Conservation (phyloP, 2,113 vertebrate genomes). For the Phyllostomus hastatus region DNA sequence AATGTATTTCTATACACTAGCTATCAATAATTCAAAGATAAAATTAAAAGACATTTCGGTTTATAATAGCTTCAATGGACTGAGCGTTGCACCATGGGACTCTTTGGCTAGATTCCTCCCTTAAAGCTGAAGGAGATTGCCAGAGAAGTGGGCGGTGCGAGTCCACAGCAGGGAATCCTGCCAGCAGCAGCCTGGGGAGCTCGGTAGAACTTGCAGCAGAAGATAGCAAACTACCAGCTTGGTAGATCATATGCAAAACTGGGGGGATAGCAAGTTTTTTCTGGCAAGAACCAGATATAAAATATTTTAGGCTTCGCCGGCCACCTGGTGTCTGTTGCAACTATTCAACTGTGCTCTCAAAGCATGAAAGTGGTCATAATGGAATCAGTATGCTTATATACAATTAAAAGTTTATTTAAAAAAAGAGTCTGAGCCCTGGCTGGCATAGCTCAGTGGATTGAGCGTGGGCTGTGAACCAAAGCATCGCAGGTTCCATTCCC, state of each 20-base stretch:
- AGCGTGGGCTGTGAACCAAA: no score
- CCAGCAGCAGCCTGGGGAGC: background rate
- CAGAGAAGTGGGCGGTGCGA: background rate
- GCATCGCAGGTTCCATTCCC: no score
- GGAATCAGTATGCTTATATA: background rate
- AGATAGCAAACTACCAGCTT: background rate
- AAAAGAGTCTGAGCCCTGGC: no score
- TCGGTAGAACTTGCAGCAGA: background rate
- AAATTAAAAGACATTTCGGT: background rate
- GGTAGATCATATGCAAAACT: background rate
- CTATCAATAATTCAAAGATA: background rate
- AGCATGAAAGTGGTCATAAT: background rate
- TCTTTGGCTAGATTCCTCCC: background rate
- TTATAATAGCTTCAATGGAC: background rate
- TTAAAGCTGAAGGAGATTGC: background rate
- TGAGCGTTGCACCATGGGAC: background rate
- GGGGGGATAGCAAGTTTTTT: background rate
- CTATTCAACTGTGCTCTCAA: background rate
- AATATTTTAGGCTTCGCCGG: background rate
- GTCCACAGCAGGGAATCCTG: background rate
- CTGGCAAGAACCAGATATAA: background rate
- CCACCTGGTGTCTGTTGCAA: background rate
- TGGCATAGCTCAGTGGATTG: no score
- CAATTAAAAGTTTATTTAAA: background rate
- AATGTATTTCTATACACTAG: background rate